Percentiles rank a stretch among this genome's conserved stretches.
Conservation (phyloP, 2,113 vertebrate species). For the Antechinus stuartii region DNA sequence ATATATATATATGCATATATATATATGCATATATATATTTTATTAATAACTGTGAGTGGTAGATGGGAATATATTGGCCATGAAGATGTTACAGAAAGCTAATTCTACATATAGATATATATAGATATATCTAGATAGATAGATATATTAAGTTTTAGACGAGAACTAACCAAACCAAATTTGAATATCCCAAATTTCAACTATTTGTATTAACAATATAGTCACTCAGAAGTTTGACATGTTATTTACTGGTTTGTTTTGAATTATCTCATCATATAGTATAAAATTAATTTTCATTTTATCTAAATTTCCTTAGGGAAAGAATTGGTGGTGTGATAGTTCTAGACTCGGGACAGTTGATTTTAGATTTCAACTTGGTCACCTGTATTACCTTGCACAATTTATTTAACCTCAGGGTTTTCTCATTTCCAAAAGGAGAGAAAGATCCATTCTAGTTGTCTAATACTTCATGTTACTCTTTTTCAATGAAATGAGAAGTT, state of each 20-base stretch:
- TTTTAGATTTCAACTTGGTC: neutral
- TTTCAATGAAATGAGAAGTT: neutral
- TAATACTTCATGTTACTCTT: neutral
- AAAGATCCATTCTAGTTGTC: neutral
- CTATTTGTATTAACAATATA: neutral
- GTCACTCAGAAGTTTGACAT: neutral
- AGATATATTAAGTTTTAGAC: neutral
- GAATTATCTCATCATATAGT: conserved; percentile 24
- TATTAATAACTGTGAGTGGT: neutral
- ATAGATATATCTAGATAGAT: no score
- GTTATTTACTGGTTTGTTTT: neutral
- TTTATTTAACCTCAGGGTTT: neutral
- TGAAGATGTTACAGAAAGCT: neutral
- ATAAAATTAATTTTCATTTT: neutral
- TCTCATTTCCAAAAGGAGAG: neutral
- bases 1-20: no score
- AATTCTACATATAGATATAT: neutral
- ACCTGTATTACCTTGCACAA: neutral
- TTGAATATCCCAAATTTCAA: neutral
- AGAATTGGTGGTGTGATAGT: neutral
- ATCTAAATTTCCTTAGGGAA: conserved; percentile 2
- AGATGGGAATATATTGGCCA: neutral
- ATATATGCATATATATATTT: neutral
- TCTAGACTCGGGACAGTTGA: neutral
- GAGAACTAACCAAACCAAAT: neutral